Evolutionary conservation across 2,888 invertebrate species (phyloP), one percentile per base, ranked within the genome.

Genomic region (Osmoderma eremita): DNA sequence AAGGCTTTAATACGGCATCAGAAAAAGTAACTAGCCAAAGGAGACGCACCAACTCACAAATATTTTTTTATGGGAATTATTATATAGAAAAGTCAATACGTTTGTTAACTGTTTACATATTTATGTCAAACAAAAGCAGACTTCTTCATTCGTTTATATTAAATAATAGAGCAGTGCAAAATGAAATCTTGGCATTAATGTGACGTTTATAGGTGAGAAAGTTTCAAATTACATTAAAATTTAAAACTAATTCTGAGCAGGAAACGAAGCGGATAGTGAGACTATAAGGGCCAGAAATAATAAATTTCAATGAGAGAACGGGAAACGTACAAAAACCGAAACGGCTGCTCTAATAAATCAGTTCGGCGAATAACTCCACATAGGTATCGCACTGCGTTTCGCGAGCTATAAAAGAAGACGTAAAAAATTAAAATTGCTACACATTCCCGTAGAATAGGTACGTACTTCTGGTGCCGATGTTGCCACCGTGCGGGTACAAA

Each of bases 181-280:
- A 67, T 63, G 67, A 67, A 67, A 56, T 54, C 56, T 36, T 54
- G 54, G 63, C 67, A 56, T 61, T 65, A 65, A 56, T 58, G 65
- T 65, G 58, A 65, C 65, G 63, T 63, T 53, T 63, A 67, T 65
- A 65, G 65, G 58, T 58, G 58, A 39, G 58, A 58, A 49, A 58
- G 39, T 53, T 67, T 63, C 63, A 63, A 67, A 67, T 67, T 67
- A 24, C 62, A 67, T 67, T 62, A 67, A 67, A 67, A 62, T 67
- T 63, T 67, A 67, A 67, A 67, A 51, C 67, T 54, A 67, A 63
- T 67, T 63, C 49, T 63, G 51, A 49, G 53, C 36, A 38, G 45
- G 67, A 67, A 63, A 54, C 63, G 48, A 48, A 67, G 42, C 63
- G 48, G 54, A 54, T 51, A 49, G 42, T 38, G 63, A 51, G 67